Percentiles rank a stretch among this genome's conserved stretches.
Conservation (phyloP, 2,888 invertebrate genomes). For the Cheiracanthium punctorium region DNA sequence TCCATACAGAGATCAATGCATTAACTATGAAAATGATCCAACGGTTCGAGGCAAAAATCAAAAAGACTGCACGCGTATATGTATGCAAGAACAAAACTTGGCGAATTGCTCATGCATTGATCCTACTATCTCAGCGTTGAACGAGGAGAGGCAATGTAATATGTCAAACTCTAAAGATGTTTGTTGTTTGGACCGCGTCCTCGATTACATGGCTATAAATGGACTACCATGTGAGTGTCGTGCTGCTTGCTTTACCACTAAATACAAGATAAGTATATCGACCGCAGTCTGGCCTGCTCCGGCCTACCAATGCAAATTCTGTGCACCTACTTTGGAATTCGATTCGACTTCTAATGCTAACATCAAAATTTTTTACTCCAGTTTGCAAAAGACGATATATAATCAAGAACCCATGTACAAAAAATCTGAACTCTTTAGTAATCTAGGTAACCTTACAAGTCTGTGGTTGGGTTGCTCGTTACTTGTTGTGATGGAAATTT, state of each 20-base stretch:
- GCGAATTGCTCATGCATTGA: slow-evolving; percentile 10
- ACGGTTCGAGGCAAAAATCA: neutral
- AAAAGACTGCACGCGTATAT: neutral
- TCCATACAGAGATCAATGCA: slow-evolving; percentile 6
- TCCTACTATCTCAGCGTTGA: neutral
- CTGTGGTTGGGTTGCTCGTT: neutral
- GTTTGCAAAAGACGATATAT: neutral
- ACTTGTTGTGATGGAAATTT: neutral
- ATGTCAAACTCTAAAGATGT: neutral
- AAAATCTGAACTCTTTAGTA: neutral
- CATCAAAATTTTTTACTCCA: slow-evolving; percentile 15
- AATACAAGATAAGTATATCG: neutral
- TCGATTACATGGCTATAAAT: neutral
- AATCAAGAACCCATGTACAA: neutral
- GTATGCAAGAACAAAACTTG: slow-evolving; percentile 4
- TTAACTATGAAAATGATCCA: neutral
- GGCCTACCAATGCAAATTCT: neutral
- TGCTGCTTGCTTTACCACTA: neutral
- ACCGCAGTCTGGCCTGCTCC: neutral
- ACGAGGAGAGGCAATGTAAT: neutral
- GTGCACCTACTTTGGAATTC: no score
- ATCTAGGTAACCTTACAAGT: neutral
- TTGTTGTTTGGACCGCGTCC: slow-evolving; percentile 11
- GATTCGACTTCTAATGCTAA: neutral
- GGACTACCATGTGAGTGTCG: slow-evolving; percentile 10